Evolutionary conservation across 1,140 invertebrate species (phyloP), one percentile per base, ranked within the genome.

Genomic region (Plodia interpunctella): DNA sequence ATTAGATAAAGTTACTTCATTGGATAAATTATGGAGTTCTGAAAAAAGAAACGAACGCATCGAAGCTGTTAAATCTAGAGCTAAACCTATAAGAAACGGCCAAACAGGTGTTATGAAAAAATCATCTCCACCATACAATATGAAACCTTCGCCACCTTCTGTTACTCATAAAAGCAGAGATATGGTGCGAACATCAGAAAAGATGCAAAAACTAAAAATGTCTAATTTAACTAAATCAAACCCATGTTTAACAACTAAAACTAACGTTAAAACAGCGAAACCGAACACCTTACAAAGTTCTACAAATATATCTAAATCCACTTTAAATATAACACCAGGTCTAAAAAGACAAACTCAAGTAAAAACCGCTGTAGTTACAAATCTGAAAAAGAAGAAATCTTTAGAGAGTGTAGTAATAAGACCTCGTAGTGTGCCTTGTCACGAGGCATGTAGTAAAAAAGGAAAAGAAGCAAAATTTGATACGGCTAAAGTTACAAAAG

Each of bases 21-120:
- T 91, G 59, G 90, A 91, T 66, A 91, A 88, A 74, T 59, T 88
- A 32, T 89, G 87, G 87, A 80, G 82, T 70, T 74, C 86, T 21
- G 84, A 89, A 67, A 89, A 87, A 67, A 75, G 87, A 60, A 89
- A 87, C 68, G 87, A 87, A 76, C 68, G 72, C 11, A 86, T 87
- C 25, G 82, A 88, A 60, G 35, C 76, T 55, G 25, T 80, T 32
- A 78, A 86, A 81, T 56, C 68, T 55, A 82, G 72, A 76, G 55
- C 69, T 51, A 80, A 79, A 74, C 62, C 65, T 55, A 55, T 64
- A 53, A 57, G 65, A 52, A 80, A 62, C 62, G 63, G 5, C 57
- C 13, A n/a, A 30, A 62, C 59, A 44, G 52, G 50, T 44, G 21
- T 25, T 25, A n/a, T n/a, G 25, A n/a, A 6, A 13, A 53, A 53